Conservation (phyloP, 1,140 invertebrate genomes). For the Argopecten irradians region DNA sequence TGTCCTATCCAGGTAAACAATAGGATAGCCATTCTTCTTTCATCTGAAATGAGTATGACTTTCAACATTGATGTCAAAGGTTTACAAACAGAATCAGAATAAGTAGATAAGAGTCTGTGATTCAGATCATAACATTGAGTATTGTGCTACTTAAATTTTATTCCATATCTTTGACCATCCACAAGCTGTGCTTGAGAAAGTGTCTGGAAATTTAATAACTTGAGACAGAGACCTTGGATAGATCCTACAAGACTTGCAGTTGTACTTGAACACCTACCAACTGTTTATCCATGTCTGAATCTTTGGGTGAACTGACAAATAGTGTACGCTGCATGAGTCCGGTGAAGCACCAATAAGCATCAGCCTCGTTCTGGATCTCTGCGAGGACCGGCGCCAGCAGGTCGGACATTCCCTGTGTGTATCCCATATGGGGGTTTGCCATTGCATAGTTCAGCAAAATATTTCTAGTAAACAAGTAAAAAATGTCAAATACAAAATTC, state of each 20-base stretch:
- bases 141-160: too few relatives aligned
- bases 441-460: slow-evolving; percentile 94
- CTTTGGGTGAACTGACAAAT: slow-evolving; percentile 94
- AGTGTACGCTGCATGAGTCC: slow-evolving; percentile 92
- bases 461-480: slow-evolving; percentile 80
- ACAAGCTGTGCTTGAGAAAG: too few relatives aligned
- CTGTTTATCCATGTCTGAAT: slow-evolving; percentile 95
- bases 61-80: not conserved
- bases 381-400: slow-evolving; percentile 90
- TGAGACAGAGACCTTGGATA: too few relatives aligned
- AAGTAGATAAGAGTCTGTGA: not conserved
- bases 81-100: not conserved
- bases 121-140: too few relatives aligned
- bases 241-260: not conserved
- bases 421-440: slow-evolving; percentile 90
- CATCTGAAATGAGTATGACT: not conserved
- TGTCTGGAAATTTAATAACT: too few relatives aligned
- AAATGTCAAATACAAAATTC: not conserved
- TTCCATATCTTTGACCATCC: too few relatives aligned
- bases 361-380: slow-evolving; percentile 91
- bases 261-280: slow-evolving; percentile 80
- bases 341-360: slow-evolving; percentile 96
- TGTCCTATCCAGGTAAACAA: too few relatives aligned
- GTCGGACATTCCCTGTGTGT: slow-evolving; percentile 92
- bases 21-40: too few relatives aligned